A percentile compares a stretch with the other conserved stretches of the same genome.
These are phyloP conservation scores for Leuciscus idus DNA, from an alignment of 2,113 vertebrate species.

Conservation along the genomic window DNA sequence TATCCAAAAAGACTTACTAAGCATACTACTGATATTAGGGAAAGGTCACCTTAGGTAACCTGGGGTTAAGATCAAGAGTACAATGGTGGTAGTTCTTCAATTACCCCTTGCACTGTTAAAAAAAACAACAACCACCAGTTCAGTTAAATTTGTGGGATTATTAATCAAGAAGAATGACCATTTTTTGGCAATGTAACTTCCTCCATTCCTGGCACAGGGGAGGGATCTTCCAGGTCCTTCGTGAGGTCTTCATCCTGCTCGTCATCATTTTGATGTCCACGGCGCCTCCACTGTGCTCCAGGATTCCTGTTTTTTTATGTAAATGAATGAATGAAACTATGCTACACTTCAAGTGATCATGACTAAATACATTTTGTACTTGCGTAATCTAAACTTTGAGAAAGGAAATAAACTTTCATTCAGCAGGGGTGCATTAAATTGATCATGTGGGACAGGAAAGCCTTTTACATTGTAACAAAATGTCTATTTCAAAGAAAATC, in stretches of 20 bases:
- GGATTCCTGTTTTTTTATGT: conserved; percentile 78
- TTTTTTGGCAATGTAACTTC: conserved; percentile 94
- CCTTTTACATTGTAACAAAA: not conserved
- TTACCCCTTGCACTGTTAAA: not conserved
- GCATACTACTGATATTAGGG: not conserved
- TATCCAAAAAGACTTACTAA: not conserved
- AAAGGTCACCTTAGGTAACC: not conserved
- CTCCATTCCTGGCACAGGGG: conserved; percentile 92
- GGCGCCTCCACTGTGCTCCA: conserved; percentile 86
- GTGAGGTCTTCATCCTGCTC: conserved; percentile 96
- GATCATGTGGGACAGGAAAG: not conserved
- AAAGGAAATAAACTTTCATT: not conserved
- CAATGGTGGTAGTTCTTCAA: not conserved
- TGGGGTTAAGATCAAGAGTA: not conserved
- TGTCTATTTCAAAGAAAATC: no score
- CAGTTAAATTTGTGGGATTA: not conserved
- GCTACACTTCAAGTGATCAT: not conserved
- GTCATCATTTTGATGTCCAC: conserved; percentile 89
- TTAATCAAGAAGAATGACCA: conserved; percentile 67
- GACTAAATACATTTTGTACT: not conserved
- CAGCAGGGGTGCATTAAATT: not conserved
- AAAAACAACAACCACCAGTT: not conserved
- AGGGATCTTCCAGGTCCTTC: conserved; percentile 97
- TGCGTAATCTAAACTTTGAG: no score
- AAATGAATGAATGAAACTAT: not conserved